Conservation (phyloP, 2,113 vertebrate genomes). For the Cavia aperea region DNA sequence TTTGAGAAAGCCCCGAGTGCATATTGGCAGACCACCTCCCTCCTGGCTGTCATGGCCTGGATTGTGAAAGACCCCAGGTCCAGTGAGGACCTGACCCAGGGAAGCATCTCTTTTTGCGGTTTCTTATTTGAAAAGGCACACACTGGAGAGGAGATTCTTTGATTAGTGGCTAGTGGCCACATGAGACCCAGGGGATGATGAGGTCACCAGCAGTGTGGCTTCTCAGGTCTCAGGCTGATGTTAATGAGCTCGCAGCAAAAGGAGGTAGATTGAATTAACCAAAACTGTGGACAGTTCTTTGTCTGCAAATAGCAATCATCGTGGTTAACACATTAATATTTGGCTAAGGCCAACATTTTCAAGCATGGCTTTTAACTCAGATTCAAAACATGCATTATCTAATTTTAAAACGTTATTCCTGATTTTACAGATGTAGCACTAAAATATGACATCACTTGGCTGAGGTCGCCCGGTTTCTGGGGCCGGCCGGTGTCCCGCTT, state of each 20-base stretch:
- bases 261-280: fast-evolving
- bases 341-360: background rate
- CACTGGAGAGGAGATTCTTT: fast-evolving
- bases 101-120: background rate
- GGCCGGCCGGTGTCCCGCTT: slow-evolving; percentile 4
- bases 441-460: slow-evolving; percentile 26
- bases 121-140: background rate
- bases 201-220: background rate
- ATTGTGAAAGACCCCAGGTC: background rate
- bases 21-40: background rate
- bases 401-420: background rate
- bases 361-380: background rate
- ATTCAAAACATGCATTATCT: background rate
- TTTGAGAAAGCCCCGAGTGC: fast-evolving
- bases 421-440: background rate
- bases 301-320: background rate
- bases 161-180: background rate
- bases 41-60: background rate
- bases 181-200: background rate
- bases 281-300: background rate
- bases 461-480: slow-evolving; percentile 17
- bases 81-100: background rate
- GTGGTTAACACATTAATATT: background rate
- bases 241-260: background rate
- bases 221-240: background rate